Base-by-base conservation (phyloP, 37 sponge, comb jelly and placozoan genomes). In the Cliona cf. orientalis region DNA sequence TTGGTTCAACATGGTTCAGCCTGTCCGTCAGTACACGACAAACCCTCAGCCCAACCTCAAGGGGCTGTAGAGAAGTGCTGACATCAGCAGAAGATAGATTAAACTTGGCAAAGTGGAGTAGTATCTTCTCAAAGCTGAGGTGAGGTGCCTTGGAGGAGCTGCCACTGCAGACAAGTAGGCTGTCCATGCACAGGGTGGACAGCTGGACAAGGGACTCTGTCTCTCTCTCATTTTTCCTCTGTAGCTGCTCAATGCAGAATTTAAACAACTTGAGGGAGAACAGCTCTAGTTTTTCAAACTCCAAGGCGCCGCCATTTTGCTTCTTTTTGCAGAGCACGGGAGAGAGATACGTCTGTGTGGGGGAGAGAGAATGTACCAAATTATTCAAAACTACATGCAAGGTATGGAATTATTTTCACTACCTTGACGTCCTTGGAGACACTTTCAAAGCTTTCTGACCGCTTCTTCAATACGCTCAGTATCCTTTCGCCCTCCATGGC, bases 401-500 rank as follows among this genome's bases (percentile, higher is more conserved):
- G 39, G 37, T 21, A 74, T 3, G 25, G 17, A 46, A 71, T 5
- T 23, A 5, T 4, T 44, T 5, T 5, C 53, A 45, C 9, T 36
- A 57, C 74, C 19, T 29, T 33, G 29, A 42, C 46, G n/a, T 25
- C 21, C 25, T 41, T 21, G 5, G 23, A 14, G 21, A 53, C 35
- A 36, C 19, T 3, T 53, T 56, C 74, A 35, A 71, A 6, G 72
- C 5, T 11, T 74, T 37, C 36, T 56, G 38, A 33, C 2, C 22
- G n/a, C n/a, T n/a, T n/a, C 56, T 28, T 74, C 34, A 46, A 32
- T 9, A 26, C 29, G 17, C 4, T 6, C 56, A 74, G 34, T 36
- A 74, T 74, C 14, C 74, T 11, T 17, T 74, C 59, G 55, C 74
- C 74, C 57, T 74, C 74, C 74, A 74, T 74, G 37, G 5, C 32